Base-by-base conservation (phyloP, 1,140 invertebrate genomes). In the Leucophenga varia region DNA sequence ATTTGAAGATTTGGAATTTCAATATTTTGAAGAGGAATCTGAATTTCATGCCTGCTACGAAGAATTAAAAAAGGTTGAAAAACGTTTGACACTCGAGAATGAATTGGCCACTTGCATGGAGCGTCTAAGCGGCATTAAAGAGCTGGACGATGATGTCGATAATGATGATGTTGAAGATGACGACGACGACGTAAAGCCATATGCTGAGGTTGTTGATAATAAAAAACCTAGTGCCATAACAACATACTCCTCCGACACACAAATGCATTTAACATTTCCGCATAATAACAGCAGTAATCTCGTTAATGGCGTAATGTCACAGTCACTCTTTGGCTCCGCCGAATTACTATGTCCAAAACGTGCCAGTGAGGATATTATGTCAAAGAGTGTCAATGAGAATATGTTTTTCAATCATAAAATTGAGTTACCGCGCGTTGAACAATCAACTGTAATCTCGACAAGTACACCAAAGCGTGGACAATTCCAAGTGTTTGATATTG, bases 1-100 rank as follows among this genome's bases (percentile, higher is more conserved):
- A 22, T 95, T 90, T 70, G 93, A 97, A 76, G 93, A 96, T 74
- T 77, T 94, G 13, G 93, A 97, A 75, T 97, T 96, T 76, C 89
- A 92, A 65, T 89, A 95, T 72, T 80, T 96, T 46, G 94, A 97
- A 77, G 90, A 91, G 63, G 89, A 93, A 71, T 89, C 90, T 1
- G 88, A 90, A 68, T 80, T 85, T 80, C 79, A 89, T 43, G 86
- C 87, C n/a, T 84, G 84, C 12, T 80, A 88, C 41, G 91, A 94
- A 77, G 89, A 93, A 61, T 57, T 92, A 4, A 87, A 90, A 67
- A 84, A 87, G 55, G 87, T 87, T 72, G 80, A 90, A 37, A 81
- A 82, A 31, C 82, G 86, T 22, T 76, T 90, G 10, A 79, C 45
- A 5, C 37, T 67, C 0, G 63, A 65, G 61, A 77, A 37, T 7